Percentiles rank a stretch among this genome's conserved stretches.
These are phyloP conservation scores for Nezara viridula DNA, from an alignment of 2,888 invertebrate genomes.

Conservation along the genomic window DNA sequence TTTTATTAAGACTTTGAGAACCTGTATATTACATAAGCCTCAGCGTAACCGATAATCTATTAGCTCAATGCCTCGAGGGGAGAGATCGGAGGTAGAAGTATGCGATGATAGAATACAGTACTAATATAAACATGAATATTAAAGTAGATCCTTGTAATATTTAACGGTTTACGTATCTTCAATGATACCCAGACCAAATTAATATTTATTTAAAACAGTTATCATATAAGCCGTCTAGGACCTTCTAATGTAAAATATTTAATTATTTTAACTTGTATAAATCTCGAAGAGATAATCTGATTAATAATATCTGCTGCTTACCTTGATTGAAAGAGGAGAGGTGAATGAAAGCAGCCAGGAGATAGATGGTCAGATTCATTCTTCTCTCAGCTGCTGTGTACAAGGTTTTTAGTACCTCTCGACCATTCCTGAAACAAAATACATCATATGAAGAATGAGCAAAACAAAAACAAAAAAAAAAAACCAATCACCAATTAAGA, in stretches of 20 bases:
- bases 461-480: not conserved
- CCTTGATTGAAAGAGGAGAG: constrained; percentile 36
- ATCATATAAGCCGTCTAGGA: too few relatives aligned
- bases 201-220: too few relatives aligned
- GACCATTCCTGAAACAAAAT: constrained; percentile 25
- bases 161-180: not conserved
- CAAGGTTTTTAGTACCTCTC: not conserved
- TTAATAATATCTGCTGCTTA: too few relatives aligned
- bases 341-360: constrained; percentile 18
- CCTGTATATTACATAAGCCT: not conserved
- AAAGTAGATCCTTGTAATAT: not conserved
- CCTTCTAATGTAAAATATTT: too few relatives aligned
- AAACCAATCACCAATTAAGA: too few relatives aligned
- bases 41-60: not conserved
- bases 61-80: not conserved
- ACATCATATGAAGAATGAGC: not conserved
- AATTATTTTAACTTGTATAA: too few relatives aligned
- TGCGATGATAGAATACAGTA: not conserved
- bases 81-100: not conserved
- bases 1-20: not conserved
- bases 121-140: not conserved
- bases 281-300: too few relatives aligned
- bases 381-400: not conserved
- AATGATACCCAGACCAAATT: not conserved
- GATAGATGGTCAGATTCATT: constrained; percentile 41